Conservation (phyloP, 2,888 invertebrate species). For the Cheilosia soror region DNA sequence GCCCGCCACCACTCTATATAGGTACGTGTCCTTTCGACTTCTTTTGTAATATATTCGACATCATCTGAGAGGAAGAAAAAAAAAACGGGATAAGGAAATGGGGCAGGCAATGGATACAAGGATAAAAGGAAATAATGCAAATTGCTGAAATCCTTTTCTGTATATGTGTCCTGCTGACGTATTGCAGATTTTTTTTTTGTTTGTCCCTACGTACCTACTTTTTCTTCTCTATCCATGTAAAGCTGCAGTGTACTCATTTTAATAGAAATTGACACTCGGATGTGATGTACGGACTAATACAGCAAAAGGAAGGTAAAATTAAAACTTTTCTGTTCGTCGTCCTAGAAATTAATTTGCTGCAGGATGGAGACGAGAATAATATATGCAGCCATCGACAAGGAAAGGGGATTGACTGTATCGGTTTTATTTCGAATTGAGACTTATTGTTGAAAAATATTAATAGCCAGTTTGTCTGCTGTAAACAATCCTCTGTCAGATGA, state of each 20-base stretch:
- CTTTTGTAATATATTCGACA: not conserved
- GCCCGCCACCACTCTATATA: not conserved
- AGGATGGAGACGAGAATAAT: too few species aligned
- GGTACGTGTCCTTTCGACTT: not conserved
- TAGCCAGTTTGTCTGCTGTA: too few species aligned
- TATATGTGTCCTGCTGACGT: conserved; percentile 9
- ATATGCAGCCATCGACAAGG: too few species aligned
- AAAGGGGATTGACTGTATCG: too few species aligned
- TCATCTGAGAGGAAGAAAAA: not conserved
- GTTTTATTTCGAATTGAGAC: too few species aligned
- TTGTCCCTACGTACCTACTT: not conserved
- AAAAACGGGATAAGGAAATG: conserved; percentile 9
- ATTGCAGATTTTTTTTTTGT: conserved; percentile 10
- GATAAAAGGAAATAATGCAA: conserved; percentile 28
- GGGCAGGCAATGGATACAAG: conserved; percentile 18
- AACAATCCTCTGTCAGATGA: too few species aligned
- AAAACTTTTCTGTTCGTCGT: not conserved
- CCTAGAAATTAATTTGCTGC: not conserved
- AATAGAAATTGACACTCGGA: conserved; percentile 9
- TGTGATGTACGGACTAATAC: not conserved
- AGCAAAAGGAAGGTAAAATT: not conserved
- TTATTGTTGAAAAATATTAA: too few species aligned
- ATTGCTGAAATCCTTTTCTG: conserved; percentile 18
- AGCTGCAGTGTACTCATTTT: not conserved
- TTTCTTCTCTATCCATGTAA: not conserved